phyloP scores from a whole-genome alignment of 1,140 invertebrate species.

The Frieseomelitta varia region DNA sequence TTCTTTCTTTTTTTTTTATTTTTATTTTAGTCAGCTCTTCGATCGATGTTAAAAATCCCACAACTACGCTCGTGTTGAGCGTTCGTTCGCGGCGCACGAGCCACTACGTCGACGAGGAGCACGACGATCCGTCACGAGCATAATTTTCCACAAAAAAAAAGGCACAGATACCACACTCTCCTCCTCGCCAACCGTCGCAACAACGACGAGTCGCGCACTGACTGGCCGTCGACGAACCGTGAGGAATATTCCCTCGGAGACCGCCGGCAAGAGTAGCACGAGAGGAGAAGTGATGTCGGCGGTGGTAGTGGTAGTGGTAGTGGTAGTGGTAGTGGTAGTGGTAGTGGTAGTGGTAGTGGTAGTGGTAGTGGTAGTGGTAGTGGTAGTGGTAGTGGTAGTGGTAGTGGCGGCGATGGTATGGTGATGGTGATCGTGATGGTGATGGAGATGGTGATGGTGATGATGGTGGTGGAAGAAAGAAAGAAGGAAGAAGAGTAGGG shows the following conservation, averaged over 20 bases:
- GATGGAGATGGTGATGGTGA: constrained; percentile 8
- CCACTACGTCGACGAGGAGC: constrained; percentile 48
- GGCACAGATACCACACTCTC: constrained; percentile 44
- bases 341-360: background rate
- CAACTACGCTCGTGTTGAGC: constrained; percentile 33
- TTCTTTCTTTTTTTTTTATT: background rate
- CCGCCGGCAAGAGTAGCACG: constrained; percentile 38
- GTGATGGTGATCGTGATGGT: background rate
- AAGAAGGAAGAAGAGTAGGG: constrained; percentile 28
- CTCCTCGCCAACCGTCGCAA: constrained; percentile 64
- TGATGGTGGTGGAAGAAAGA: background rate
- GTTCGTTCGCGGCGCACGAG: constrained; percentile 41
- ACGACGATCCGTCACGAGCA: constrained; percentile 51
- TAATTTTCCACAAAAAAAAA: constrained; percentile 42
- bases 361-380: background rate
- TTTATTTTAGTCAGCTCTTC: constrained; percentile 5
- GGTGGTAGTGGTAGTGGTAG: background rate
- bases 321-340: background rate
- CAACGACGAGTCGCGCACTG: constrained; percentile 71
- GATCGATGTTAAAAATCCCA: background rate
- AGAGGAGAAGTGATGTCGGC: constrained; percentile 17
- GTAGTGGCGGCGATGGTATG: too few species aligned
- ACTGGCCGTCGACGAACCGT: constrained; percentile 60
- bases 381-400: background rate
- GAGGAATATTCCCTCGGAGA: constrained; percentile 61